Conservation (phyloP, 2,797 vertebrate species). For the Perodicticus potto region DNA sequence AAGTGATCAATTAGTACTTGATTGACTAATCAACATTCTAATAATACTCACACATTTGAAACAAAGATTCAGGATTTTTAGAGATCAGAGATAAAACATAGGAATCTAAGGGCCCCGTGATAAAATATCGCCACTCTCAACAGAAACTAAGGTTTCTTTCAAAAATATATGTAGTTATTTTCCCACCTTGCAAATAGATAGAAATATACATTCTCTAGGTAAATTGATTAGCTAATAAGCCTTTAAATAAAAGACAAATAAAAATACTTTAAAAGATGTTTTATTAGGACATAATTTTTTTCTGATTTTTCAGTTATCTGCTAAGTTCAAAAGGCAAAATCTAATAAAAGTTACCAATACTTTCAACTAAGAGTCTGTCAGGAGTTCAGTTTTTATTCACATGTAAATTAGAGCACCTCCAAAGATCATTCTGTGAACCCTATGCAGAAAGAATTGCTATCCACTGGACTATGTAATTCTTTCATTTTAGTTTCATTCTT, state of each 20-base stretch:
- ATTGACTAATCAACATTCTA: not conserved
- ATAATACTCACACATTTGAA: not conserved
- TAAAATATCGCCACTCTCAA: not conserved
- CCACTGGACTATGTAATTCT: not conserved
- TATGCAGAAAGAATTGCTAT: constrained; percentile 15
- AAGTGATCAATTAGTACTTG: not conserved
- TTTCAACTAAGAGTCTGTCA: not conserved
- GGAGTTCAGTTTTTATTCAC: not conserved
- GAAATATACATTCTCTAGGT: not conserved
- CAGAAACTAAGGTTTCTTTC: not conserved
- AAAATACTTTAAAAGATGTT: not conserved
- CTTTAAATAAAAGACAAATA: constrained; percentile 40
- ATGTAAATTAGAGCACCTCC: not conserved
- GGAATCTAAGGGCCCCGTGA: not conserved
- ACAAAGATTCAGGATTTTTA: not conserved
- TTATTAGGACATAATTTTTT: not conserved
- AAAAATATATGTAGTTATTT: constrained; percentile 1
- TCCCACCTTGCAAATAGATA: constrained; percentile 14
- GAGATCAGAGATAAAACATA: not conserved
- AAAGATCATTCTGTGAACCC: not conserved
- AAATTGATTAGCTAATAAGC: not conserved
- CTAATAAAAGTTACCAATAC: not conserved
- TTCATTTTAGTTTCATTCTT: constrained; percentile 44
- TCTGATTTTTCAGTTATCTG: constrained; percentile 29
- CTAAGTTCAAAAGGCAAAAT: not conserved